Evolutionary conservation across 2,888 invertebrate genomes (phyloP), one percentile per base, ranked within the genome.

Genomic region (Oligia strigilis): DNA sequence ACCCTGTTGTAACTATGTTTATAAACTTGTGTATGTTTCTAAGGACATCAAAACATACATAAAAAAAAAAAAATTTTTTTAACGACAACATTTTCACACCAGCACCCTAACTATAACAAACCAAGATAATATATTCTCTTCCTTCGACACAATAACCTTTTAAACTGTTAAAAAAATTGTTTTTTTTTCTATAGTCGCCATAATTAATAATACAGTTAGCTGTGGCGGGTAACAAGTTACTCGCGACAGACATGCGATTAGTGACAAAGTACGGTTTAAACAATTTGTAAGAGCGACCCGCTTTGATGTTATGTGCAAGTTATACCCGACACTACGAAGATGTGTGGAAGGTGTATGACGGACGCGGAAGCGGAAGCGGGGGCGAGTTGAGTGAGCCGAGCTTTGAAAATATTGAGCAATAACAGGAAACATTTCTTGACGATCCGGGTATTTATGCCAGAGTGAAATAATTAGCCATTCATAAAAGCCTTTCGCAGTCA

Each of bases 241-340:
- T 73, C 73, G 72, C 64, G 55, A 77, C 72, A 85, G 83, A 88
- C 88, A 77, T 77, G 88, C 83, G 80, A 87, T 82, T 84, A 77
- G 75, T 77, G 87, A 77, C 85, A 66, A 74, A 80, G 66, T 70
- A 77, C 71, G 81, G 78, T 62, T 74, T 70, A 81, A 77, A 83
- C 81, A 83, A 88, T 88, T 87, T 87, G 83, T 87, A 74, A 75
- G 70, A 69, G 66, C 76, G 70, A 72, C 72, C 81, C 81, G 65
- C 75, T 78, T 71, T 69, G 36, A 55, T 78, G 73, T 77, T 69
- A 75, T 78, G 65, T 80, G 75, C 78, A 78, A 81, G 77, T 79
- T 75, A 55, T 72, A 82, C 74, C 66, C 82, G 46, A 81, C 75
- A 71, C 87, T 62, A 19, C 14, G 64, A 55, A 36, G 46, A 29